These are phyloP conservation scores for Nixonia krombeini DNA, from an alignment of 1,140 invertebrate species.

Conservation along the genomic window DNA sequence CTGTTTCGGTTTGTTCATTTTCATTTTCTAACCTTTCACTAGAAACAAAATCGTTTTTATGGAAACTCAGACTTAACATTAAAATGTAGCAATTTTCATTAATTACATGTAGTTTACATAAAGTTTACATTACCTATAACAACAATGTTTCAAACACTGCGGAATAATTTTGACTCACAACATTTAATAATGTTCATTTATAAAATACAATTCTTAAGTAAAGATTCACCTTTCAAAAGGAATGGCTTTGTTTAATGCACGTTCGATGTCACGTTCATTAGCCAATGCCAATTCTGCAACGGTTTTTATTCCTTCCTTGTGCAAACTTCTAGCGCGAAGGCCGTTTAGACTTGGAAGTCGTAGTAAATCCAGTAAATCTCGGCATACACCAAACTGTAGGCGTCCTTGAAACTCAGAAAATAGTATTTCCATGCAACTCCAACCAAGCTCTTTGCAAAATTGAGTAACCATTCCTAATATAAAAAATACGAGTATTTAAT, in stretches of 20 bases:
- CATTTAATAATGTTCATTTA: too few relatives aligned
- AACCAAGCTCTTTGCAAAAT: conserved; percentile 94
- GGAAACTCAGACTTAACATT: neutral
- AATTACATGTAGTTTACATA: neutral
- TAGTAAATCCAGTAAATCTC: conserved; percentile 93
- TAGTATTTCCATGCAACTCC: conserved; percentile 91
- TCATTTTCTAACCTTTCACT: conserved; percentile 84
- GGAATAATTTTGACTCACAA: too few relatives aligned
- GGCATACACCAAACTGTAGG: conserved; percentile 93
- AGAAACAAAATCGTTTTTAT: conserved; percentile 31
- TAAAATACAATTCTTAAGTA: too few relatives aligned
- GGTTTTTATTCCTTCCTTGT: conserved; percentile 85
- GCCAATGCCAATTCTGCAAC: conserved; percentile 85
- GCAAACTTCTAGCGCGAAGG: conserved; percentile 86
- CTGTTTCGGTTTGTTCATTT: conserved; percentile 71
- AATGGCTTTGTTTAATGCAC: conserved; percentile 81
- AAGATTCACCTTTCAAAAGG: conserved; percentile 82
- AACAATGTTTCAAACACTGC: too few relatives aligned
- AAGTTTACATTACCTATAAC: neutral
- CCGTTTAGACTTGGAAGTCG: conserved; percentile 88
- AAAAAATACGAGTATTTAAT: conserved; percentile 27
- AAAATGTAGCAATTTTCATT: neutral
- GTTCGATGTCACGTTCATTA: conserved; percentile 79
- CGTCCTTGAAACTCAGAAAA: conserved; percentile 94
- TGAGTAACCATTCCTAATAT: conserved; percentile 88